Base-by-base conservation (phyloP, 2,797 vertebrate species). In the Rachycentron canadum region DNA sequence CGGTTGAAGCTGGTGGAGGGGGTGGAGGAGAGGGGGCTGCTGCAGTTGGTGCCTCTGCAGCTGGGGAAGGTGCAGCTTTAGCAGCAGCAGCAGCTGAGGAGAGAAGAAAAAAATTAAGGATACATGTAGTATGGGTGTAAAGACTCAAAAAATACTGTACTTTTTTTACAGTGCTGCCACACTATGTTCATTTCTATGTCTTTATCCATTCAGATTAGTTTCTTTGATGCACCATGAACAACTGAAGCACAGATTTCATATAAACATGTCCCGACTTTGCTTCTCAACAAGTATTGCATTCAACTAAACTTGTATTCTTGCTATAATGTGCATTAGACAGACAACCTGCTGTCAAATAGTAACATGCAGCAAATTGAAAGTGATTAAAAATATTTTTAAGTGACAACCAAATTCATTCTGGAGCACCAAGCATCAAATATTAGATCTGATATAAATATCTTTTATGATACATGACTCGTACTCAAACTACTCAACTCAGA, bases 31-130 rank as follows among this genome's bases (percentile, higher is more conserved):
- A 89, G 65, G 93, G 73, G 43, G 86, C 74, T 40, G 16, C 52
- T n/a, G 92, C 78, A 79, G 92, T 75, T 41, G 95, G 91, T 3
- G 94, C 90, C 76, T 95, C 94, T 30, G 93, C 91, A 25, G 78
- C 71, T 17, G 80, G 78, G 2, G 88, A 38, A 0, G 86, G 61
- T 30, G 80, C 72, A 79, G 96, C 94, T 86, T 96, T 96, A 82
- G 95, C 94, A 82, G 95, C 94, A 82, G 95, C 94, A 91, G 87
- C 96, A 92, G 94, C 96, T 98, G 50, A 62, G 34, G 41, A 52
- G 16, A 75, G 5, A 58, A 40, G 1, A 50, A 53, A 17, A 12
- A 38, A 68, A 17, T 5, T 7, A 56, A 16, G 4, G 1, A 70
- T 2, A 67, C 12, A 59, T 40, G 11, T 25, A 5, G 23, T 30